Percentiles rank a stretch among this genome's conserved stretches.
These are phyloP conservation scores for Trichechus manatus DNA, from an alignment of 2,113 vertebrate species.

Conservation along the genomic window DNA sequence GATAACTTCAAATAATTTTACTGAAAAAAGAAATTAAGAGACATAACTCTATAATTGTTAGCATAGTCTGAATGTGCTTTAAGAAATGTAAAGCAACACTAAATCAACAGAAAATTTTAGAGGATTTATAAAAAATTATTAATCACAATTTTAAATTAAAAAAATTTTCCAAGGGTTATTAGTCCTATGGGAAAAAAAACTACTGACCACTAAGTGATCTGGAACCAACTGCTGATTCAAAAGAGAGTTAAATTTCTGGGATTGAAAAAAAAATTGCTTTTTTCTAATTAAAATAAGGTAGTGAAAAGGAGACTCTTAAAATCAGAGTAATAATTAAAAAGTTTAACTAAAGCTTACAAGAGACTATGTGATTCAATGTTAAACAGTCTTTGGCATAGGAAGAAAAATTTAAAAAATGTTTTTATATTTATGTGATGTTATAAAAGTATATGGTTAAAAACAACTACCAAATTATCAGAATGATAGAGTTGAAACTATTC, in stretches of 20 bases:
- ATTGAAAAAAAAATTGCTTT: background rate
- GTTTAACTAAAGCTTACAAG: slow-evolving; percentile 56
- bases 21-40: slow-evolving; percentile 88
- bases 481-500: background rate
- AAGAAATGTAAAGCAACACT: background rate
- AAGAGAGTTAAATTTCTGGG: slow-evolving; percentile 47
- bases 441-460: slow-evolving; percentile 49
- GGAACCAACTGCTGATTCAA: background rate
- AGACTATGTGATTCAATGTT: background rate
- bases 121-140: background rate
- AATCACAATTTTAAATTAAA: background rate
- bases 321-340: slow-evolving; percentile 53
- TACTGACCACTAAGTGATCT: background rate
- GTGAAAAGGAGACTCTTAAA: slow-evolving; percentile 51
- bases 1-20: slow-evolving; percentile 98
- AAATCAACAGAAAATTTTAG: background rate
- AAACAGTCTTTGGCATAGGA: slow-evolving; percentile 24
- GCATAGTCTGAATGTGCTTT: background rate
- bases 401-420: slow-evolving; percentile 14
- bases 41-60: slow-evolving; percentile 23
- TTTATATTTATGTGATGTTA: background rate
- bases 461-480: slow-evolving; percentile 1
- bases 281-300: slow-evolving; percentile 54
- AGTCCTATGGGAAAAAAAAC: background rate
- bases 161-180: slow-evolving; percentile 21